Percentiles rank a stretch among this genome's conserved stretches.
Evolutionary conservation across 2,113 vertebrate genomes (phyloP).

Genomic region (Bolborhynchus lineola): DNA sequence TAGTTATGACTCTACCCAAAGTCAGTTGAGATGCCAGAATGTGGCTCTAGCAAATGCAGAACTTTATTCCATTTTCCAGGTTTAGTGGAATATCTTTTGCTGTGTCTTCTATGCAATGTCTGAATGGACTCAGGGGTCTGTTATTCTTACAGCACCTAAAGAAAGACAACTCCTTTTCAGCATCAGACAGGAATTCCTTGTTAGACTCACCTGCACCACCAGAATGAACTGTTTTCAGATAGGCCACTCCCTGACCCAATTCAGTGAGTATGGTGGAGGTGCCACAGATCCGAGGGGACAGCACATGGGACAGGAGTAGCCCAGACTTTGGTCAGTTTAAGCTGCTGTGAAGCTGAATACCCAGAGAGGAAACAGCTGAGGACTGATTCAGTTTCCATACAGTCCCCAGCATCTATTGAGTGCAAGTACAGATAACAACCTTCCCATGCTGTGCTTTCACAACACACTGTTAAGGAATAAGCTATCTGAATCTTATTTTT

Average conservation of each 20-base stretch:
- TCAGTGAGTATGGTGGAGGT: rapidly evolving
- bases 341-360: neutral
- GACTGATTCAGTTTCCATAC: neutral
- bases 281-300: too few species aligned
- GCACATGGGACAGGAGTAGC: rapidly evolving
- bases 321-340: neutral
- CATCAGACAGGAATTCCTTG: neutral
- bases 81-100: neutral
- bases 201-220: neutral
- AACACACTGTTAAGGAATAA: neutral
- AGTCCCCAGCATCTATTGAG: neutral
- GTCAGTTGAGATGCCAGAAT: neutral
- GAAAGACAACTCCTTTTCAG: neutral
- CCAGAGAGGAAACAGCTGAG: neutral
- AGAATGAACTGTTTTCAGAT: neutral
- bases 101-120: neutral
- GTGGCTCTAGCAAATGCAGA: neutral
- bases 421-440: neutral
- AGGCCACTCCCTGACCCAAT: neutral
- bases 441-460: neutral
- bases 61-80: neutral
- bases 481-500: neutral
- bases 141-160: neutral
- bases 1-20: neutral
- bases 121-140: neutral